Evolutionary conservation across 2,888 invertebrate species (phyloP).

Genomic region (Andrena camellia): DNA sequence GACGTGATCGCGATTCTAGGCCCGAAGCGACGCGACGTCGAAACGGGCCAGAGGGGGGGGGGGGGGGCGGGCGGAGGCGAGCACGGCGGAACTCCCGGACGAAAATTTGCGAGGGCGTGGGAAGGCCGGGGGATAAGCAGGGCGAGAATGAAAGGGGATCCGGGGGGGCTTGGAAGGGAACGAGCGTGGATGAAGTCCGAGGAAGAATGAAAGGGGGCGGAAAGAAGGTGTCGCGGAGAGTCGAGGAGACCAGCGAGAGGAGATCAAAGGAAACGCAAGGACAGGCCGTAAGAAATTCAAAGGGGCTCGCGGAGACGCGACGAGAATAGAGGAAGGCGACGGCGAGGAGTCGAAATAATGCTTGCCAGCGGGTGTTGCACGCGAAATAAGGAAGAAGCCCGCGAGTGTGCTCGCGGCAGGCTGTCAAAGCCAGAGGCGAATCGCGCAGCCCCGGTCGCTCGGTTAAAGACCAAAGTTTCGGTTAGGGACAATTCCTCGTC

Average conservation of each 20-base stretch:
- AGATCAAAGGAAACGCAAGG: not conserved
- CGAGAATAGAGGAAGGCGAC: not conserved
- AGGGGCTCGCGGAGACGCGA: not conserved
- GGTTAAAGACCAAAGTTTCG: conserved; percentile 72
- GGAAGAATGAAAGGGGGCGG: not conserved
- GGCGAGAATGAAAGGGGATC: not conserved
- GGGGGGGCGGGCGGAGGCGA: not conserved
- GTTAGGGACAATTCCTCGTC: conserved; percentile 50
- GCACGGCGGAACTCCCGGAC: not conserved
- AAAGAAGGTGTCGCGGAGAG: not conserved
- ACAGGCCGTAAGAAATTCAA: not conserved
- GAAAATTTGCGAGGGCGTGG: not conserved
- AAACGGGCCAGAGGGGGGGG: not conserved
- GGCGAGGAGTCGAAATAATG: conserved; percentile 18
- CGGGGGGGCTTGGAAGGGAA: not conserved
- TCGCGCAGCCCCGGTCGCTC: conserved; percentile 65
- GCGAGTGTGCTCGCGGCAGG: conserved; percentile 63
- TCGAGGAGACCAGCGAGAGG: not conserved
- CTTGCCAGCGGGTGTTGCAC: conserved; percentile 47
- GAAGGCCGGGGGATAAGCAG: not conserved
- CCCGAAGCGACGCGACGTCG: conserved; percentile 17
- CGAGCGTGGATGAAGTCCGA: not conserved
- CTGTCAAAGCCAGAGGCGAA: conserved; percentile 74
- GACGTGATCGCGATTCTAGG: conserved; percentile 62
- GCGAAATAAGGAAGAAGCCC: conserved; percentile 52